phyloP scores from a whole-genome alignment of 2,888 invertebrate species.

The Athalia circularis region DNA sequence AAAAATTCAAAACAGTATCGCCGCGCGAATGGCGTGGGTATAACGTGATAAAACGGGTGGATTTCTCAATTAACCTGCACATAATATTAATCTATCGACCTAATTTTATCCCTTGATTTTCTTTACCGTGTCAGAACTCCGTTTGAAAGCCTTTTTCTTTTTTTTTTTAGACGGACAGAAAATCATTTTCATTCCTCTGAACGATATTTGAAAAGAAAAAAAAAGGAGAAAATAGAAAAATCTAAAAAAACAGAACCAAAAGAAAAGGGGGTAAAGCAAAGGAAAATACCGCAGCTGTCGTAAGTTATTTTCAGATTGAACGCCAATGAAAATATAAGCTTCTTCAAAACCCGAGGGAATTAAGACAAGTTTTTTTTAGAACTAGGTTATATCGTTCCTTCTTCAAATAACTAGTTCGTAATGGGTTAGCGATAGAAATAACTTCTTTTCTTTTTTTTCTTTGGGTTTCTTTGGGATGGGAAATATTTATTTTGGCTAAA shows the following conservation, averaged over 20 bases:
- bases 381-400: conserved; percentile 9
- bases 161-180: neutral
- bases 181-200: neutral
- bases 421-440: too few relatives aligned
- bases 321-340: conserved; percentile 4
- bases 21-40: too few relatives aligned
- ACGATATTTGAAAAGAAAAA: neutral
- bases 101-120: neutral
- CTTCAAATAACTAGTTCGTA: neutral
- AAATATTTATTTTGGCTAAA: neutral
- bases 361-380: neutral
- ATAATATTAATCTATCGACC: neutral
- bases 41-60: too few relatives aligned
- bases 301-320: conserved; percentile 14
- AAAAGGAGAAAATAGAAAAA: too few relatives aligned
- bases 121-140: neutral
- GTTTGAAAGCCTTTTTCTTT: too few relatives aligned
- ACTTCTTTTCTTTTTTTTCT: neutral
- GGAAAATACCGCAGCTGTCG: neutral
- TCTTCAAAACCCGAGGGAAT: neutral
- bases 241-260: too few relatives aligned
- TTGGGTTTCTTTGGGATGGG: neutral
- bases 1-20: conserved; percentile 36
- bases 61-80: too few relatives aligned
- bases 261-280: too few relatives aligned